Conservation (phyloP, 2,797 vertebrate genomes). For the Chiroxiphia lanceolata region DNA sequence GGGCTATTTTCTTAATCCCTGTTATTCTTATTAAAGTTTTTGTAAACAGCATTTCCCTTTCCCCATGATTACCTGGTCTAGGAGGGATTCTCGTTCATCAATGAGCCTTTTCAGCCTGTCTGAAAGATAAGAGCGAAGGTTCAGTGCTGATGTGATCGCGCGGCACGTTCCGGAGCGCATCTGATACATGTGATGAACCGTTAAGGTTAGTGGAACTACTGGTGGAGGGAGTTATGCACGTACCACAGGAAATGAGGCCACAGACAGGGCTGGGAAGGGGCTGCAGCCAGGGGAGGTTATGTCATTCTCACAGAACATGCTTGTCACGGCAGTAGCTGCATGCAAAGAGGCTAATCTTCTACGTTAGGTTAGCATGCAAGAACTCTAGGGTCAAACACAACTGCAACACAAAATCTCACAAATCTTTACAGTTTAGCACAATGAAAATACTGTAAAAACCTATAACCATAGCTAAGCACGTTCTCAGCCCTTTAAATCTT, state of each 20-base stretch:
- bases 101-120: slow-evolving; percentile 88
- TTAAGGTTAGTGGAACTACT: slow-evolving; percentile 61
- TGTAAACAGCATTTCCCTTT: not conserved
- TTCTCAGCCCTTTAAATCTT: not conserved
- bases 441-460: not conserved
- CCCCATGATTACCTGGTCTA: slow-evolving; percentile 83
- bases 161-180: not conserved
- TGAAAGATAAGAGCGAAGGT: slow-evolving; percentile 74
- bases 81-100: slow-evolving; percentile 86
- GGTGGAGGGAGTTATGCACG: slow-evolving; percentile 74
- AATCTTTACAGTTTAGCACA: slow-evolving; percentile 57
- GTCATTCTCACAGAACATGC: slow-evolving; percentile 74
- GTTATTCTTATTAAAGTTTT: not conserved
- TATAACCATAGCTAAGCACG: not conserved
- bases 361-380: slow-evolving; percentile 81
- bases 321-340: slow-evolving; percentile 77
- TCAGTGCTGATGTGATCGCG: not conserved
- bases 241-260: slow-evolving; percentile 83
- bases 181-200: not conserved
- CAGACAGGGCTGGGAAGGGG: slow-evolving; percentile 75
- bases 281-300: slow-evolving; percentile 74
- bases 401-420: slow-evolving; percentile 88
- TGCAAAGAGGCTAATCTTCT: slow-evolving; percentile 88
- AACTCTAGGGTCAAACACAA: slow-evolving; percentile 73
- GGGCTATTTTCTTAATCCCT: not conserved